phyloP scores from a whole-genome alignment of 1,140 invertebrate genomes.

The Dysdera silvatica region DNA sequence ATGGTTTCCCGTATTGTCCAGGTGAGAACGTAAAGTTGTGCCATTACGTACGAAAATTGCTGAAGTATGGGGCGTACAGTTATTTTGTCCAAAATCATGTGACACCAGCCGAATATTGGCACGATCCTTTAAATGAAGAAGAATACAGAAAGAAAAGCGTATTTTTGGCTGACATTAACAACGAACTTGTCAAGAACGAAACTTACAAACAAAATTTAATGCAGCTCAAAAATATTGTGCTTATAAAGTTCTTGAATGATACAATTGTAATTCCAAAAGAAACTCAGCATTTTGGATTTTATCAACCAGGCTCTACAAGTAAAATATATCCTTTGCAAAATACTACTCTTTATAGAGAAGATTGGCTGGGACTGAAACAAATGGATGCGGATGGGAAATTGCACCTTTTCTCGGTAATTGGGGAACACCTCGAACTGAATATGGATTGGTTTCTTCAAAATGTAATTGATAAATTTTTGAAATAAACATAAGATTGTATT shows the following conservation, averaged over 20 bases:
- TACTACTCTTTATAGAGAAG: conserved; percentile 50
- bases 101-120: conserved; percentile 81
- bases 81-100: conserved; percentile 42
- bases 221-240: conserved; percentile 73
- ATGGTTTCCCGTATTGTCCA: conserved; percentile 54
- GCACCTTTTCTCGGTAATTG: conserved; percentile 63
- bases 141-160: conserved; percentile 68
- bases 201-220: conserved; percentile 64
- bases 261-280: conserved; percentile 84
- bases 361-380: conserved; percentile 71
- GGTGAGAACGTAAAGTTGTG: conserved; percentile 58
- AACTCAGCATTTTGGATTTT: conserved; percentile 54
- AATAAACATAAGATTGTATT: too few species aligned
- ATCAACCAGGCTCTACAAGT: conserved; percentile 47
- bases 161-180: conserved; percentile 95
- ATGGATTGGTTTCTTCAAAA: conserved; percentile 74
- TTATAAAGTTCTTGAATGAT: conserved; percentile 88
- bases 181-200: conserved; percentile 57
- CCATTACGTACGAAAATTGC: conserved; percentile 66
- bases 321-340: conserved; percentile 44
- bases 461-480: conserved; percentile 67
- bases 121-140: conserved; percentile 81
- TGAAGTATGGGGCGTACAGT: conserved; percentile 79
- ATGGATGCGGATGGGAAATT: conserved; percentile 67
- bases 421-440: conserved; percentile 80